Conservation (phyloP, 2,888 invertebrate genomes). For the Synanthedon andrenaeformis region DNA sequence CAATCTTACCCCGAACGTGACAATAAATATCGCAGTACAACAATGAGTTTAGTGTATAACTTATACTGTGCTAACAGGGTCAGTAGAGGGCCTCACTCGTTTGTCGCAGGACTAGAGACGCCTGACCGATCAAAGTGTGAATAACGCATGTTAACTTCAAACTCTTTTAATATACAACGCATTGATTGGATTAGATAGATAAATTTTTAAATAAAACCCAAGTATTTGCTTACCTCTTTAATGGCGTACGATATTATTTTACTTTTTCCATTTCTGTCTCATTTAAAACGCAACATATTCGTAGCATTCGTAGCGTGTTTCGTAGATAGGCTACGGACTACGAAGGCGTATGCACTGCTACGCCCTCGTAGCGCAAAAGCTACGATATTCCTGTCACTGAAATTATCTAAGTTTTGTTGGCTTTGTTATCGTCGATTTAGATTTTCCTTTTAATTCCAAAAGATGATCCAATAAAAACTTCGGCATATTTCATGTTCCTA, state of each 20-base stretch:
- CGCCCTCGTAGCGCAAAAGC: neutral
- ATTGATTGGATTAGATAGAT: neutral
- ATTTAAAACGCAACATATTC: too few species aligned
- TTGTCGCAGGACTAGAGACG: slow-evolving; percentile 14
- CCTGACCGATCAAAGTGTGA: slow-evolving; percentile 38
- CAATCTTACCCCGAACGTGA: too few species aligned
- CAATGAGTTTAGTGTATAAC: too few species aligned
- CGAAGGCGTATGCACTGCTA: neutral
- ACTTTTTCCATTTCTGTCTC: neutral
- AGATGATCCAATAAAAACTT: too few species aligned
- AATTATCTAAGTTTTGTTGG: too few species aligned
- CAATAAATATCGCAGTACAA: too few species aligned
- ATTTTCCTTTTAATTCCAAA: too few species aligned
- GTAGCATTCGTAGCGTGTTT: neutral
- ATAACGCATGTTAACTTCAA: neutral
- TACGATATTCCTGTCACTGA: neutral
- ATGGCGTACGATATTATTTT: neutral
- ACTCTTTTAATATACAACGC: neutral
- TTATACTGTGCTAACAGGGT: slow-evolving; percentile 7
- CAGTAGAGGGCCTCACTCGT: slow-evolving; percentile 4
- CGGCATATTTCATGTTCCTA: too few species aligned
- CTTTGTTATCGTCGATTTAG: too few species aligned
- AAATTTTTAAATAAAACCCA: neutral
- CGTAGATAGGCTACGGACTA: neutral
- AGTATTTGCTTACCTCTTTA: neutral